Percentiles rank a stretch among this genome's conserved stretches.
phyloP scores from a whole-genome alignment of 2,113 vertebrate genomes.

The Symphodus melops region DNA sequence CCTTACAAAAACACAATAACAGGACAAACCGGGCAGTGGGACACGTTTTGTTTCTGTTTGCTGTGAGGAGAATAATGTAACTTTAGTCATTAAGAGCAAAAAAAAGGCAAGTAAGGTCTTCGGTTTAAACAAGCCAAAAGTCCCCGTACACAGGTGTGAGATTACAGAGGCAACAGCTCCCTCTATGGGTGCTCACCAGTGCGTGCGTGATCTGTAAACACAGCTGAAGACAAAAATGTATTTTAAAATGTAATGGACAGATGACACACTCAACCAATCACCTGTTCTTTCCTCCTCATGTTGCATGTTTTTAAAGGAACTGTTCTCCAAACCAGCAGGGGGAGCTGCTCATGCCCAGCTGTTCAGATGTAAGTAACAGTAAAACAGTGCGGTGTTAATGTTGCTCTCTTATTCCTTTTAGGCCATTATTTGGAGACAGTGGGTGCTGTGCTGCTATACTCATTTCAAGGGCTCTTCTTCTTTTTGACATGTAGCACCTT shows the following conservation, averaged over 20 bases:
- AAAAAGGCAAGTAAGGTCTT: background rate
- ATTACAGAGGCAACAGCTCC: background rate
- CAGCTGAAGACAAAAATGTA: background rate
- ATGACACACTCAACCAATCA: slow-evolving; percentile 13
- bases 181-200: slow-evolving; percentile 4
- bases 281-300: slow-evolving; percentile 59
- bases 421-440: slow-evolving; percentile 75
- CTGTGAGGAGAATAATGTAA: too few relatives aligned
- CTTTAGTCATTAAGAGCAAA: background rate
- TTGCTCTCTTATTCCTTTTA: slow-evolving; percentile 76
- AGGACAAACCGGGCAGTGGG: too few relatives aligned
- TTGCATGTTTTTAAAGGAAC: slow-evolving; percentile 84
- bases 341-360: slow-evolving; percentile 86
- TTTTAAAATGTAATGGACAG: too few relatives aligned
- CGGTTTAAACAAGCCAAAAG: background rate
- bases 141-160: too few relatives aligned
- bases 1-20: too few relatives aligned
- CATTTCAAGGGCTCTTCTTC: slow-evolving; percentile 84
- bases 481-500: slow-evolving; percentile 91
- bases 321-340: slow-evolving; percentile 89
- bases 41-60: too few relatives aligned
- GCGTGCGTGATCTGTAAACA: background rate
- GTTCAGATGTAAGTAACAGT: slow-evolving; percentile 90
- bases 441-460: slow-evolving; percentile 77
- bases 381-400: slow-evolving; percentile 59